These are phyloP conservation scores for Glaucidium brasilianum DNA, from an alignment of 2,113 vertebrate genomes.

Conservation along the genomic window DNA sequence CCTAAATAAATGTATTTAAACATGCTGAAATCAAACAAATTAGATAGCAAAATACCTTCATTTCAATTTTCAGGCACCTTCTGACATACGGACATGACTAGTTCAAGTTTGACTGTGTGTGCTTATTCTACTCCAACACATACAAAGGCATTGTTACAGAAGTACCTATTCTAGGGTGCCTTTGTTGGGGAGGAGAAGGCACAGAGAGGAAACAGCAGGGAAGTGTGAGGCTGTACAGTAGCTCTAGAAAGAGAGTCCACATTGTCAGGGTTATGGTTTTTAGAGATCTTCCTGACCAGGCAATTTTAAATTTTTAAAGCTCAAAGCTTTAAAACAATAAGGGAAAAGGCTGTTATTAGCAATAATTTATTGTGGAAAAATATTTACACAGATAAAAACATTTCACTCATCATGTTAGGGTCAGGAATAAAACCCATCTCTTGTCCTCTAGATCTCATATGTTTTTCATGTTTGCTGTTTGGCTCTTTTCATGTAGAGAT, in stretches of 20 bases:
- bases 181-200: not conserved
- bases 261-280: not conserved
- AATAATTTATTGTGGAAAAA: slow-evolving; percentile 11
- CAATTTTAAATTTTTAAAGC: not conserved
- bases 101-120: not conserved
- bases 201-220: not conserved
- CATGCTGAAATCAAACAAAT: not conserved
- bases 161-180: too few relatives aligned
- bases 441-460: slow-evolving; percentile 4
- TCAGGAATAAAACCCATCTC: not conserved
- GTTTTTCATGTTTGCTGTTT: slow-evolving; percentile 29
- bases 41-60: not conserved
- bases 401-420: not conserved
- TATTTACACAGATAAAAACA: slow-evolving; percentile 5
- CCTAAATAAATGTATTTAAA: not conserved
- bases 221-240: not conserved
- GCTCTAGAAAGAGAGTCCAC: not conserved
- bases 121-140: not conserved
- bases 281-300: not conserved
- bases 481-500: not conserved
- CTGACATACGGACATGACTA: not conserved
- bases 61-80: not conserved
- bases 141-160: not conserved
- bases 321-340: not conserved
- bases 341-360: not conserved